Percentiles rank a stretch among this genome's conserved stretches.
phyloP scores from a whole-genome alignment of 2,797 vertebrate species.

The Uromys caudimaculatus region DNA sequence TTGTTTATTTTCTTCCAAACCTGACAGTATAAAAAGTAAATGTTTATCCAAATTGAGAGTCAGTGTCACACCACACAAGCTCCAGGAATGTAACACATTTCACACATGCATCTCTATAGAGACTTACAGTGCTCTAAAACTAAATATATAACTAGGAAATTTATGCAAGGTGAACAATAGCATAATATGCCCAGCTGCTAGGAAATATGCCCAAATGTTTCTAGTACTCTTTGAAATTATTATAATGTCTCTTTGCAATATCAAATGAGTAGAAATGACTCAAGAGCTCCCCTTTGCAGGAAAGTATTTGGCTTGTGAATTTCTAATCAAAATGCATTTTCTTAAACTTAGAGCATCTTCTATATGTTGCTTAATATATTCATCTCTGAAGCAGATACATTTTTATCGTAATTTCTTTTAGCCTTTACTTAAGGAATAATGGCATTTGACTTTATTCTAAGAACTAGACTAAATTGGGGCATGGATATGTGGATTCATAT shows the following conservation, averaged over 20 bases:
- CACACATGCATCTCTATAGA: neutral
- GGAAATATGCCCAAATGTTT: neutral
- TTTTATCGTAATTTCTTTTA: neutral
- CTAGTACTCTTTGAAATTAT: neutral
- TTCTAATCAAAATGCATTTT: conserved; percentile 4
- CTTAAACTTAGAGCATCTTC: neutral
- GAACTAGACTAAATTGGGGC: neutral
- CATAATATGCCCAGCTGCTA: neutral
- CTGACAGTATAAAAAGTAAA: neutral
- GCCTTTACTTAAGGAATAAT: neutral
- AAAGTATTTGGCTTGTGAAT: neutral
- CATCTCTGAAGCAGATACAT: neutral
- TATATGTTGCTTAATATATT: neutral
- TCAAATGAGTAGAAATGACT: neutral
- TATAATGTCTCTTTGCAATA: neutral
- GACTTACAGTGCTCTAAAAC: neutral
- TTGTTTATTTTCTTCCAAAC: conserved; percentile 22
- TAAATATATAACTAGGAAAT: neutral
- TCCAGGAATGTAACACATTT: neutral
- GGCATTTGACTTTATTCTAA: neutral
- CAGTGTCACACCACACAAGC: neutral
- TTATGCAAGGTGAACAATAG: neutral
- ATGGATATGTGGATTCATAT: neutral
- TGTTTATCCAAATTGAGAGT: neutral
- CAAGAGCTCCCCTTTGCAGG: neutral